These are phyloP conservation scores for Sisyra terminalis DNA, from an alignment of 2,888 invertebrate genomes.

Conservation along the genomic window DNA sequence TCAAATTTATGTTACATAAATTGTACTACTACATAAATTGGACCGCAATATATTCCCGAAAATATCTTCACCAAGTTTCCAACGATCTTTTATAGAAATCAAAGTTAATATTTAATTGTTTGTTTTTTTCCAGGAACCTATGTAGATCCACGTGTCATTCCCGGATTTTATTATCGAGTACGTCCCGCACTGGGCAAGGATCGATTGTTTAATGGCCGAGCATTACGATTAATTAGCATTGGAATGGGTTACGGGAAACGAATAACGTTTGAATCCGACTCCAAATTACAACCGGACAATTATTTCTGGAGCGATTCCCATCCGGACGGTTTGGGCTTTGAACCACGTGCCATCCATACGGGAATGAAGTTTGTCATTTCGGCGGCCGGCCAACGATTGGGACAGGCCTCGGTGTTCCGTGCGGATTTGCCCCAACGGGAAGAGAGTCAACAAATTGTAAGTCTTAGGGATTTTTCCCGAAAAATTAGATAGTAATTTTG, in stretches of 20 bases:
- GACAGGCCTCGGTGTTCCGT: conserved; percentile 49
- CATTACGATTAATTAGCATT: conserved; percentile 42
- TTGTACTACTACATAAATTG: no score
- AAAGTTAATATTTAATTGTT: neutral
- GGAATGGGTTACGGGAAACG: conserved; percentile 66
- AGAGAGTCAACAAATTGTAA: conserved; percentile 40
- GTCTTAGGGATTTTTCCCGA: no score
- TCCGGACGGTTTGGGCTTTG: conserved; percentile 52
- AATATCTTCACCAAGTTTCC: no score
- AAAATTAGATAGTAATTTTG: no score
- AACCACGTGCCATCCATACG: conserved; percentile 45
- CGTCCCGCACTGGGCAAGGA: conserved; percentile 46
- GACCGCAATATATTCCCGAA: no score
- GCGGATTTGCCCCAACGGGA: conserved; percentile 51
- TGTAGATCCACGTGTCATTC: conserved; percentile 51
- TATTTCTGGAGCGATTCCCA: conserved; percentile 67
- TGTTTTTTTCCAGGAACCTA: conserved; percentile 38
- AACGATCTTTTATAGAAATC: no score
- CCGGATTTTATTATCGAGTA: conserved; percentile 57
- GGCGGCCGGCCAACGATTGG: conserved; percentile 41
- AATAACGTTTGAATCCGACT: conserved; percentile 51
- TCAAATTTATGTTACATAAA: no score
- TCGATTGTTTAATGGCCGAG: conserved; percentile 46
- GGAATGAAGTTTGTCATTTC: conserved; percentile 47
- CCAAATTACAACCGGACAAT: conserved; percentile 39